A percentile compares a stretch with the other conserved stretches of the same genome.
These are phyloP conservation scores for Philaenus spumarius DNA, from an alignment of 1,140 invertebrate species.

Conservation along the genomic window DNA sequence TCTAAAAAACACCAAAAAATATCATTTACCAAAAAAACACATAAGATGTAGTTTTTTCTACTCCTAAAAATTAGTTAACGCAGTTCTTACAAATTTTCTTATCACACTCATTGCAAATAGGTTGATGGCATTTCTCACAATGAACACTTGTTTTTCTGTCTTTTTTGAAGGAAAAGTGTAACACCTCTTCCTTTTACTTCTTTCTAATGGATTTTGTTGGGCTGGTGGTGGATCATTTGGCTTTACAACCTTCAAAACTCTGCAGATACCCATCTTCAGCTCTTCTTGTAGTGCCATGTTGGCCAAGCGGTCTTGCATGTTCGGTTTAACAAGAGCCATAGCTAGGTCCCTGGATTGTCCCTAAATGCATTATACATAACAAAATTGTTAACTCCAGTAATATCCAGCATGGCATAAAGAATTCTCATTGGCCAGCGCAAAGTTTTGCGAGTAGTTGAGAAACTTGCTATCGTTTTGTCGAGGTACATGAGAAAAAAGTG, in stretches of 20 bases:
- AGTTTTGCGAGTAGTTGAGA: slow-evolving; percentile 34
- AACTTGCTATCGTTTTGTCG: slow-evolving; percentile 36
- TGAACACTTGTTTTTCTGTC: slow-evolving; percentile 7
- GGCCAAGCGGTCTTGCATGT: slow-evolving; percentile 16
- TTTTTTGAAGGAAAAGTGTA: slow-evolving; percentile 2
- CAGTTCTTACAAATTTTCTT: slow-evolving; percentile 12
- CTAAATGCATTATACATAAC: slow-evolving; percentile 26
- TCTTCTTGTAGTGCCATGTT: slow-evolving; percentile 9
- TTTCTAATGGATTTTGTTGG: slow-evolving; percentile 4
- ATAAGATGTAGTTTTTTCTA: not conserved
- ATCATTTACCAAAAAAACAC: not conserved
- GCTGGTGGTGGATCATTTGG: not conserved
- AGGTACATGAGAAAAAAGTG: slow-evolving; percentile 29
- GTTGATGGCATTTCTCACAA: slow-evolving; percentile 7
- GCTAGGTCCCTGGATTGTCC: slow-evolving; percentile 20
- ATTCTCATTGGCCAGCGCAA: slow-evolving; percentile 38
- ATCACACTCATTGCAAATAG: slow-evolving; percentile 9
- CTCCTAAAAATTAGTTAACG: slow-evolving; percentile 2
- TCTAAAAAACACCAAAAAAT: not conserved
- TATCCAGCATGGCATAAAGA: slow-evolving; percentile 35
- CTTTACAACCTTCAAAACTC: slow-evolving; percentile 9
- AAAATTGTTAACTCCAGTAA: slow-evolving; percentile 32
- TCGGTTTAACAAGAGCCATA: slow-evolving; percentile 22
- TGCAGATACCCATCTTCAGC: slow-evolving; percentile 9
- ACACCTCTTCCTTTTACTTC: slow-evolving; percentile 8